Base-by-base conservation (phyloP, 2,113 vertebrate species). In the Petaurus breviceps region DNA sequence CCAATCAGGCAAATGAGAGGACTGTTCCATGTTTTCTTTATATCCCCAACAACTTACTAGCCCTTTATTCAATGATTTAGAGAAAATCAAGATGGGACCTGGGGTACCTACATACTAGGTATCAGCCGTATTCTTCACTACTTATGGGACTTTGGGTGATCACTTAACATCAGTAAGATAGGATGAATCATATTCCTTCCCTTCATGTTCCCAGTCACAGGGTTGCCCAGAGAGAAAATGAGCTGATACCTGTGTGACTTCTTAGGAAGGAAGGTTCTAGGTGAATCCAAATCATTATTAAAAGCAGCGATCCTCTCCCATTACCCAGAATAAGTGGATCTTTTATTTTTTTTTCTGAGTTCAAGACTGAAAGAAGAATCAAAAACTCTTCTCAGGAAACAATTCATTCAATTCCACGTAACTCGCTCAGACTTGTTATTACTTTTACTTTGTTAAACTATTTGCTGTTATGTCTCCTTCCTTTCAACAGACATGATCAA, bases 401-500 rank as follows among this genome's bases (percentile, higher is more conserved):
- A 97, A 51, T 97, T 97, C 92, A 92, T 97, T 97, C 96, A 51
- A 96, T 97, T 97, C 95, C 89, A 91, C 94, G 96, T 96, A 96
- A 95, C 94, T 89, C 93, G 96, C 93, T 98, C 94, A 95, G 91
- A 95, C 97, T 61, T 96, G 98, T 25, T 54, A 54, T 54, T 54
- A 54, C 0, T 54, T 97, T 98, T 94, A 94, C 91, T 97, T 95
- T 94, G 94, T 97, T 98, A 94, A 95, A 97, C 97, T 98, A 53
- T 97, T 98, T 97, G 54, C 61, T 96, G 61, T 98, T 98, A 95
- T 92, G 97, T 92, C 94, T 97, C 96, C 97, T 94, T 68, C 8
- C 94, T 50, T 97, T 96, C 91, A 46, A 97, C 55, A 95, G 97
- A 89, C 91, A 92, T 95, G 96, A 98, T 98, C 95, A 97, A 95